These are phyloP conservation scores for Holacanthus passer DNA, from an alignment of 2,113 vertebrate species.

Conservation along the genomic window DNA sequence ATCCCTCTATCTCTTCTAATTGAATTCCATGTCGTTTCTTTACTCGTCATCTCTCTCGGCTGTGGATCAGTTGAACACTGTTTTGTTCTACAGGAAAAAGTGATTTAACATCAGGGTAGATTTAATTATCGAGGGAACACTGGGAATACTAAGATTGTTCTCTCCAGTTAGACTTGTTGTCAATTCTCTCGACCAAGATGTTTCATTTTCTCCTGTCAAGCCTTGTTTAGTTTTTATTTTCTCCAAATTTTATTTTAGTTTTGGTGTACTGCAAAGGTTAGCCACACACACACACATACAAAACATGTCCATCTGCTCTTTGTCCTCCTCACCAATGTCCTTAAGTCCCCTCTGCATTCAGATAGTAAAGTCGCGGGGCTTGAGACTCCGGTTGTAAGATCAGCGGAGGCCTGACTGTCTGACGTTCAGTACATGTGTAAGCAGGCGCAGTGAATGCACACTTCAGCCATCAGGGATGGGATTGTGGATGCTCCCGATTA, in stretches of 20 bases:
- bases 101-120: neutral
- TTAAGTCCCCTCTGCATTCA: constrained; percentile 22
- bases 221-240: neutral
- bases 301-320: constrained; percentile 11
- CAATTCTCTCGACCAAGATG: neutral
- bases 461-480: neutral
- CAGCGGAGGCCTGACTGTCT: neutral
- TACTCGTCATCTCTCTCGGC: constrained; percentile 15
- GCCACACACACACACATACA: neutral
- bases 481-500: constrained; percentile 40
- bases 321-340: constrained; percentile 21
- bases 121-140: neutral
- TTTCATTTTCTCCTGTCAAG: neutral
- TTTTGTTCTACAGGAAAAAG: constrained; percentile 1
- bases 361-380: neutral
- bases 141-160: neutral
- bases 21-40: constrained; percentile 39
- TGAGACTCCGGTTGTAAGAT: constrained; percentile 31
- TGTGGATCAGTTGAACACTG: constrained; percentile 18
- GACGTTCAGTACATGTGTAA: constrained; percentile 42
- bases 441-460: constrained; percentile 16
- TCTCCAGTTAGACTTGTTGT: neutral
- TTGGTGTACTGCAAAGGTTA: neutral
- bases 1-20: constrained; percentile 33
- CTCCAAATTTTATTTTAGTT: too few species aligned